Evolutionary conservation across 2,113 vertebrate species (phyloP).

Genomic region (Greenwoodochromis staneri): DNA sequence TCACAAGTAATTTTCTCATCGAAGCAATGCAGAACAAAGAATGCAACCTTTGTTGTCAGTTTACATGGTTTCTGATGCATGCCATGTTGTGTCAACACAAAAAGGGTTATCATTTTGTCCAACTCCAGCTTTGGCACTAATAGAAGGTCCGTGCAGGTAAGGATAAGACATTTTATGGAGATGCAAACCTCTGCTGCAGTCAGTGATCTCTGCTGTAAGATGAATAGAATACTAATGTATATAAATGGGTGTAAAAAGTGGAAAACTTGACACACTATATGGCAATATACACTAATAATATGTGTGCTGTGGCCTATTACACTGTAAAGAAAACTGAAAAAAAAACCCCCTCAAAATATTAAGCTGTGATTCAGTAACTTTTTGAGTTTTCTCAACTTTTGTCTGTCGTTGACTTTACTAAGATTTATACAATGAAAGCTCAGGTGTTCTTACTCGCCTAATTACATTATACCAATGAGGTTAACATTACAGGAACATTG

Average conservation of each 20-base stretch:
- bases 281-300: not conserved
- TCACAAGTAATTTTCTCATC: not conserved
- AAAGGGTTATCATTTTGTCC: not conserved
- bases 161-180: not conserved
- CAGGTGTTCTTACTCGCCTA: rapidly evolving
- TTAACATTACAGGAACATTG: not conserved
- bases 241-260: not conserved
- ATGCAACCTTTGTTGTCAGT: not conserved
- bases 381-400: not conserved
- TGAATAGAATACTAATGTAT: not conserved
- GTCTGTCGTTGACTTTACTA: not conserved
- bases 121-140: not conserved
- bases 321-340: not conserved
- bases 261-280: not conserved
- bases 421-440: not conserved
- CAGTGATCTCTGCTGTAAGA: not conserved
- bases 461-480: not conserved
- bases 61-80: not conserved
- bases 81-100: not conserved
- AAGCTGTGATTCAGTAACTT: not conserved
- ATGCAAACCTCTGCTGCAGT: not conserved
- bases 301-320: not conserved
- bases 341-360: rapidly evolving
- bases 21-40: not conserved
- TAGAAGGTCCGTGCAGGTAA: not conserved